phyloP scores from a whole-genome alignment of 2,888 invertebrate species.

The Apodemia zela region DNA sequence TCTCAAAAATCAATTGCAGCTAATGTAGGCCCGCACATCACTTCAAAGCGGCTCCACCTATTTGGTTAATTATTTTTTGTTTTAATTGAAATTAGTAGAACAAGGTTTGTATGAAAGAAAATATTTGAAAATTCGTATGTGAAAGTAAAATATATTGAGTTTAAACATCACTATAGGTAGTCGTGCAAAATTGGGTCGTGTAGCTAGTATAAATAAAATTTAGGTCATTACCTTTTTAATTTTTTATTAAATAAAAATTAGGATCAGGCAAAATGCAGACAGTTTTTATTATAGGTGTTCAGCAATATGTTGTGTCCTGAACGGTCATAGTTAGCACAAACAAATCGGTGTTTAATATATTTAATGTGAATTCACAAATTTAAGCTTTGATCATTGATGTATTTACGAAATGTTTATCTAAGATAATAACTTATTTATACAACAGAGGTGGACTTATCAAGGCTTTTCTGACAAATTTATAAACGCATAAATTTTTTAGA shows the following conservation, averaged over 20 bases:
- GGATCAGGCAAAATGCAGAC: slow-evolving; percentile 1
- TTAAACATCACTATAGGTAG: not conserved
- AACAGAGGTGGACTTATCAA: slow-evolving; percentile 18
- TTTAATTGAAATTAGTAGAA: too few relatives aligned
- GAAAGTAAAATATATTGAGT: not conserved
- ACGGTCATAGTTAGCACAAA: slow-evolving; percentile 9
- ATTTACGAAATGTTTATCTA: slow-evolving; percentile 20
- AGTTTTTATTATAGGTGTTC: slow-evolving; percentile 13
- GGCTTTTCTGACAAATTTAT: slow-evolving; percentile 32
- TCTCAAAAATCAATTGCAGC: too few relatives aligned
- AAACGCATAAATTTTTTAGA: slow-evolving; percentile 30
- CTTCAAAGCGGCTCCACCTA: not conserved
- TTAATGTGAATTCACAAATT: slow-evolving; percentile 21
- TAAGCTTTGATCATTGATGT: slow-evolving; percentile 22
- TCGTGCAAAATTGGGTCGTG: not conserved
- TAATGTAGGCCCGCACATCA: not conserved
- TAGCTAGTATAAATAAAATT: not conserved
- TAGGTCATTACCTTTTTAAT: not conserved
- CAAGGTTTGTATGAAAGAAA: too few relatives aligned
- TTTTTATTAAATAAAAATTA: too few relatives aligned
- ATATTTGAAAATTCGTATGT: not conserved
- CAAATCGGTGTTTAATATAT: slow-evolving; percentile 9
- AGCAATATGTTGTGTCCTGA: slow-evolving; percentile 14
- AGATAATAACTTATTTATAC: slow-evolving; percentile 19
- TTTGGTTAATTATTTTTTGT: too few relatives aligned